Evolutionary conservation across 2,113 vertebrate species (phyloP).

Genomic region (Naja naja): DNA sequence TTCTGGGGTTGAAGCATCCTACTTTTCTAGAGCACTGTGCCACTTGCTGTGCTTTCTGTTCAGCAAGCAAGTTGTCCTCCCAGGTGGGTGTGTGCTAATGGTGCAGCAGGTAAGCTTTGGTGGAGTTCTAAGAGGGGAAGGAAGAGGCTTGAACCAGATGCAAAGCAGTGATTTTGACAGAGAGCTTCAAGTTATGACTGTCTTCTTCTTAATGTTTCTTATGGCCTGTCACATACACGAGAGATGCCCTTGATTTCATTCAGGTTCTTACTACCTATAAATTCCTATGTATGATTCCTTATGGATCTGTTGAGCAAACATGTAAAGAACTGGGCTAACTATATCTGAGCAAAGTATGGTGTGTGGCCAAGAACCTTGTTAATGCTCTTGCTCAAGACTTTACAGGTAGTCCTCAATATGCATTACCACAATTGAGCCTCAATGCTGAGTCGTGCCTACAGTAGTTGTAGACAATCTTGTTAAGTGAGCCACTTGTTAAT

Average conservation of each 20-base stretch:
- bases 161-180: slow-evolving; percentile 52
- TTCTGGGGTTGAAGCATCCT: slow-evolving; percentile 28
- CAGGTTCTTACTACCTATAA: slow-evolving; percentile 1
- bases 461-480: too few species aligned
- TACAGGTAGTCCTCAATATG: too few species aligned
- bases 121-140: slow-evolving; percentile 46
- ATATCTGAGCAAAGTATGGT: background rate
- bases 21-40: slow-evolving; percentile 34
- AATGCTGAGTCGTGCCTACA: too few species aligned
- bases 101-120: slow-evolving; percentile 47
- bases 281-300: background rate
- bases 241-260: background rate
- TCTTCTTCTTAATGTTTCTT: background rate
- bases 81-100: slow-evolving; percentile 42
- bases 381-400: background rate
- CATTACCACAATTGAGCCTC: too few species aligned
- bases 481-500: too few species aligned
- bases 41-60: background rate
- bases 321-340: background rate
- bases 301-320: background rate
- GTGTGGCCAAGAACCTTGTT: background rate
- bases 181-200: slow-evolving; percentile 1
- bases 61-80: slow-evolving; percentile 50
- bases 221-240: slow-evolving; percentile 3
- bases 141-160: slow-evolving; percentile 42